phyloP scores from a whole-genome alignment of 35 echinoderm and acorn worm genomes.

The Ophioderma brevispina region DNA sequence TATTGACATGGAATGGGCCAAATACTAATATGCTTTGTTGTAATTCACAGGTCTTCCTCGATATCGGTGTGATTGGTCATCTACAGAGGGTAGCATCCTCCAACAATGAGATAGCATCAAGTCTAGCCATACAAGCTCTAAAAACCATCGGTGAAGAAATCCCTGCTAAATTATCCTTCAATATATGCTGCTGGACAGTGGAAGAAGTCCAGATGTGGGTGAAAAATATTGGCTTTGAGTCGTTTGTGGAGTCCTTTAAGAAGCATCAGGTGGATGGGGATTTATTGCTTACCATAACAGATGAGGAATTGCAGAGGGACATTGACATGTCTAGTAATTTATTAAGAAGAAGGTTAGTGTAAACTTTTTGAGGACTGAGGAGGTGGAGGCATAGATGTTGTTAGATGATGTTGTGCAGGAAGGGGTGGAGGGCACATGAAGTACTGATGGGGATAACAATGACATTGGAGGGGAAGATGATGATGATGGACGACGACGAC shows the following conservation, averaged over 20 bases:
- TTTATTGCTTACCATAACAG: constrained; percentile 87
- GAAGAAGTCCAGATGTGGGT: constrained; percentile 96
- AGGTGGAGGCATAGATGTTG: no score
- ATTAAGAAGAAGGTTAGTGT: constrained; percentile 88
- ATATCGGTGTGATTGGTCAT: constrained; percentile 73
- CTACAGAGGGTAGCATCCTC: constrained; percentile 77
- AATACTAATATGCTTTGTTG: not conserved
- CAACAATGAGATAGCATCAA: constrained; percentile 96
- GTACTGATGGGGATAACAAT: no score
- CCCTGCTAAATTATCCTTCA: constrained; percentile 87
- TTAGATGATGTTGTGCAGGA: no score
- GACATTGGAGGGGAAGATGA: no score
- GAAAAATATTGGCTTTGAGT: constrained; percentile 58
- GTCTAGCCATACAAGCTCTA: constrained; percentile 83
- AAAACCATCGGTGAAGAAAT: constrained; percentile 87
- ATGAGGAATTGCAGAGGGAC: constrained; percentile 72
- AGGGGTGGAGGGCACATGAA: no score
- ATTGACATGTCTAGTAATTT: constrained; percentile 84
- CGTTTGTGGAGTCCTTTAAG: constrained; percentile 63
- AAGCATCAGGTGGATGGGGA: constrained; percentile 93
- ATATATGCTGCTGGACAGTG: constrained; percentile 90
- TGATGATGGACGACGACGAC: no score
- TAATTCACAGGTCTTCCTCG: constrained; percentile 79
- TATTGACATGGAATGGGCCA: no score
- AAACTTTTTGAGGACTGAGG: no score